Evolutionary conservation across 2,888 invertebrate genomes (phyloP).

Genomic region (Sphaerophoria taeniata): DNA sequence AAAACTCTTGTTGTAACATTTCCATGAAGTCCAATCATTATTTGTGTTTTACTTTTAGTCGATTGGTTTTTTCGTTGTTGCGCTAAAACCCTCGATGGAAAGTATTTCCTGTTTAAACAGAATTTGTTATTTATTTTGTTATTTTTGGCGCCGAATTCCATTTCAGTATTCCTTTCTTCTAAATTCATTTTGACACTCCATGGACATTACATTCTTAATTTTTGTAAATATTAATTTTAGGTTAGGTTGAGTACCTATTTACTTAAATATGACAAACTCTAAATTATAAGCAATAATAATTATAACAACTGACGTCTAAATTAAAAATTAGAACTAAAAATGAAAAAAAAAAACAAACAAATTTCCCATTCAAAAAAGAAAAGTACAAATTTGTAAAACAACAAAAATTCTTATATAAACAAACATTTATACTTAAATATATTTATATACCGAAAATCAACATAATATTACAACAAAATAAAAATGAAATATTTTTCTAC

Average conservation of each 20-base stretch:
- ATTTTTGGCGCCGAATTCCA: slow-evolving; percentile 77
- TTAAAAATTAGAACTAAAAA: neutral
- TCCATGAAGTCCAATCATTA: slow-evolving; percentile 11
- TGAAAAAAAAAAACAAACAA: slow-evolving; percentile 43
- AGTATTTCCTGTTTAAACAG: slow-evolving; percentile 19
- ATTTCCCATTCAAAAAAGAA: slow-evolving; percentile 60
- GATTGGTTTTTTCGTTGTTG: slow-evolving; percentile 25
- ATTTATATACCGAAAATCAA: slow-evolving; percentile 58
- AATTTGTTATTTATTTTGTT: slow-evolving; percentile 7
- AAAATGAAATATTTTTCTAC: slow-evolving; percentile 66
- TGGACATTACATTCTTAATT: slow-evolving; percentile 34
- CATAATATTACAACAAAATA: neutral
- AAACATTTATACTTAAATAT: slow-evolving; percentile 64
- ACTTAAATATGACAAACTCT: slow-evolving; percentile 36
- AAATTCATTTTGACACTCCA: slow-evolving; percentile 26
- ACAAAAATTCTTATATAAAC: slow-evolving; percentile 42
- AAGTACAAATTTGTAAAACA: slow-evolving; percentile 69
- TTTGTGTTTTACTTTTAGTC: slow-evolving; percentile 49
- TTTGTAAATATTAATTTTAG: slow-evolving; percentile 48
- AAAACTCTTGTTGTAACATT: slow-evolving; percentile 36
- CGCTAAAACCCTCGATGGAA: slow-evolving; percentile 50
- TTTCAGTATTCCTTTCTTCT: slow-evolving; percentile 78
- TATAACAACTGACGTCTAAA: neutral
- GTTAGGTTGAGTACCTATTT: slow-evolving; percentile 25
- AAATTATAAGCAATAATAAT: slow-evolving; percentile 38